Base-by-base conservation (phyloP, 1,140 invertebrate genomes). In the Rhizoglyphus robini region DNA sequence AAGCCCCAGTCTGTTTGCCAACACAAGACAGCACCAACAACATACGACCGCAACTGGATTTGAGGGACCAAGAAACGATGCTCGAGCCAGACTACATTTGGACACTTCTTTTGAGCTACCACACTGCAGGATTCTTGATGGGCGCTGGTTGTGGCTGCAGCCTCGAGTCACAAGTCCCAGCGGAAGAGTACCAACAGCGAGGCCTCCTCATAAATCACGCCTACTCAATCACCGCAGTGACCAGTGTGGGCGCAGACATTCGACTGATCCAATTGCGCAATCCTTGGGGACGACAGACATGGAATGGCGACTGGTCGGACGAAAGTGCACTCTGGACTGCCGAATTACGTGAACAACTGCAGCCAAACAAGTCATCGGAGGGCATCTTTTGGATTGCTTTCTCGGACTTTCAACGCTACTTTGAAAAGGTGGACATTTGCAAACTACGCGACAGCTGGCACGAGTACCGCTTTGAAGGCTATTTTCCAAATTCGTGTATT, bases 401-500 rank as follows among this genome's bases (percentile, higher is more conserved):
- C 87, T 88, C 74, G 71, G n/a, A n/a, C n/a, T n/a, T n/a, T n/a
- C n/a, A n/a, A n/a, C n/a, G n/a, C n/a, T n/a, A n/a, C n/a, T n/a
- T n/a, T n/a, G n/a, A n/a, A n/a, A n/a, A n/a, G n/a, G n/a, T n/a
- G n/a, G n/a, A n/a, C n/a, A n/a, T n/a, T n/a, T n/a, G n/a, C n/a
- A n/a, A n/a, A n/a, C n/a, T n/a, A n/a, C n/a, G n/a, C n/a, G n/a
- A n/a, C n/a, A n/a, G n/a, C n/a, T n/a, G n/a, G n/a, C n/a, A n/a
- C n/a, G n/a, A n/a, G n/a, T n/a, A n/a, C n/a, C n/a, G n/a, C n/a
- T n/a, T n/a, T n/a, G n/a, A n/a, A n/a, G n/a, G n/a, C n/a, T n/a
- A n/a, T n/a, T n/a, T n/a, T 92, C 96, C 76, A 86, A 96, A 34
- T 77, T 94, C 29, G 89, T 46, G 41, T 23, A 23, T 23, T 23